Percentiles rank a stretch among this genome's conserved stretches.
Evolutionary conservation across 2,113 vertebrate genomes (phyloP).

Genomic region (Tyrannus savana): DNA sequence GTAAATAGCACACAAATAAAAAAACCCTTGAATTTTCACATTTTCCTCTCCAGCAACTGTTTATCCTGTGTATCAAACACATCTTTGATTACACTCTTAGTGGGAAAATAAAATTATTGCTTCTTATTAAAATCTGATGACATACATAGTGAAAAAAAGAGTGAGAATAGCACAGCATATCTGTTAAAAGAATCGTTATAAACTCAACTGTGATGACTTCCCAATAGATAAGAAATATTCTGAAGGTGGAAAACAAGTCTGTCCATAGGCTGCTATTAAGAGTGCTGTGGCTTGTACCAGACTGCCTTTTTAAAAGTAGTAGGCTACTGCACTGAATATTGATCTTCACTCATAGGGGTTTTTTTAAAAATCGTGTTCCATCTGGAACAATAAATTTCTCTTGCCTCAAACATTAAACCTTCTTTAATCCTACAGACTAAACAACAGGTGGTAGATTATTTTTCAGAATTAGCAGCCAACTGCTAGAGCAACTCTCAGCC

Average conservation of each 20-base stretch:
- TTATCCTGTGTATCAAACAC: not conserved
- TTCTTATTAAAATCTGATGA: constrained; percentile 19
- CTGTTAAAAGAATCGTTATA: not conserved
- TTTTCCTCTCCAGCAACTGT: not conserved
- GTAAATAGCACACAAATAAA: not conserved
- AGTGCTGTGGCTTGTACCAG: not conserved
- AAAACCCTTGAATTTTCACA: not conserved
- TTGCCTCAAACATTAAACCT: constrained; percentile 24
- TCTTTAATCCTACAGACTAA: constrained; percentile 44
- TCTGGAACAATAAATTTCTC: constrained; percentile 27
- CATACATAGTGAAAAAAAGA: not conserved
- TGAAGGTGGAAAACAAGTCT: not conserved
- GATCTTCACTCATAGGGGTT: not conserved
- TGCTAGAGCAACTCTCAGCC: constrained; percentile 11
- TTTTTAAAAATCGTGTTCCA: not conserved
- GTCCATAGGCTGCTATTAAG: not conserved
- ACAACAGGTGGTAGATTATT: constrained; percentile 64
- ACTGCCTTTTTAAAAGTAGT: not conserved
- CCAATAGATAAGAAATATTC: not conserved
- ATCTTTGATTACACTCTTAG: not conserved
- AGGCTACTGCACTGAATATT: not conserved
- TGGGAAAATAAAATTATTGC: not conserved
- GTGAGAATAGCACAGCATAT: not conserved
- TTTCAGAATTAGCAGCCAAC: constrained; percentile 50
- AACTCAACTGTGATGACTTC: not conserved